Evolutionary conservation across 2,888 invertebrate genomes (phyloP), one percentile per base, ranked within the genome.

Genomic region (Eristalis arbustorum): DNA sequence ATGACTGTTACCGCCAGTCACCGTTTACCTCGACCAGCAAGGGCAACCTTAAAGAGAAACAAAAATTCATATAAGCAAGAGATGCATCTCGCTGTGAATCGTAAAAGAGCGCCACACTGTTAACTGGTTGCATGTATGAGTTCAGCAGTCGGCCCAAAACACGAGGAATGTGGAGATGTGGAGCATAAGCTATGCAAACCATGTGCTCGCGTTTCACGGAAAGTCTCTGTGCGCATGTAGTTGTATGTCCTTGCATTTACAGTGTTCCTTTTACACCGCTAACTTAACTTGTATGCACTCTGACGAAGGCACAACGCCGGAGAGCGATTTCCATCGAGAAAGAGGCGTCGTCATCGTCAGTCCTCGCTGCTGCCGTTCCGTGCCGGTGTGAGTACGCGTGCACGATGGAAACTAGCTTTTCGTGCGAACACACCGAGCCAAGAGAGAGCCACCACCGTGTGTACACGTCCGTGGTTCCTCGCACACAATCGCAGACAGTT

Each of bases 181-280:
- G 42, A 25, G 61, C 64, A 71, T 59, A 71, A 75, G 62, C 61
- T 61, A 75, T 68, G 74, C 74, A 64, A 64, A 42, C 68, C 72
- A 76, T 77, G 49, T 81, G 77, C 82, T 87, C 87, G 61, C 34
- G 68, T 59, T 76, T 23, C 56, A 66, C 42, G 68, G 34, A 31
- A 49, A n/a, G n/a, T 3, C 59, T 18, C 22, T 1, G 8, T 25
- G 6, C 31, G 10, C 10, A 14, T 42, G 85, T 85, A 8, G 72
- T 82, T 37, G 85, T 85, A 57, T 82, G 87, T 87, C 83, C 83
- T 87, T 83, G 78, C 87, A 83, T 83, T 87, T 87, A 83, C 83
- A 87, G 78, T 79, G 49, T 74, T 77, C 78, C 78, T 87, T 75
- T 87, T 87, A 87, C 87, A 87, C 78, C 37, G 79, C 75, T 87